Base-by-base conservation (phyloP, 2,797 vertebrate genomes). In the Lutjanus argentimaculatus region DNA sequence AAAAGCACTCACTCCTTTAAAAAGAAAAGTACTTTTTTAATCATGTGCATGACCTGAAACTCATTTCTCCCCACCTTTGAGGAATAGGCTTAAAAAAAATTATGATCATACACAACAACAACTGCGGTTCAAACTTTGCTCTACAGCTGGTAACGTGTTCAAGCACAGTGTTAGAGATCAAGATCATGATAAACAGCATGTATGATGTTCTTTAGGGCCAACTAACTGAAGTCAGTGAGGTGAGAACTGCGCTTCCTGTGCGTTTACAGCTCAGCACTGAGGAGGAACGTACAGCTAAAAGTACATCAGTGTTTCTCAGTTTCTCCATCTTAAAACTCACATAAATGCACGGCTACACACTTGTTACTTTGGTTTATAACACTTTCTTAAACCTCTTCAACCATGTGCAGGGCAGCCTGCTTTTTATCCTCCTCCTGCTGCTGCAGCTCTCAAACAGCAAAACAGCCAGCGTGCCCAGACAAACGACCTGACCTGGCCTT, bases 241-340 rank as follows among this genome's bases (percentile, higher is more conserved):
- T 91, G 93, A 92, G 88, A 95, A 82, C 72, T 88, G 63, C 92
- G 67, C 92, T 96, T 95, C 93, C 94, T 94, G 94, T 93, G 78
- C 42, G 25, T 64, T 25, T 51, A 40, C 25, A 81, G 59, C 10
- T 70, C 30, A 62, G 65, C 53, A 10, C 52, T 30, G 72, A 87
- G 45, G 64, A 84, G 83, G 83, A 90, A 88, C 79, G 22, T n/a
- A 52, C 64, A 49, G 55, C n/a, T 48, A 19, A 52, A 81, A 43
- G 7, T 2, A 45, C 58, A 79, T 8, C 3, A 46, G 30, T 8
- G 43, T 14, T 0, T 36, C 17, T 30, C 7, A 40, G 59, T 43
- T 71, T 46, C n/a, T 22, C 7, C 22, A 1, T 55, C 2, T 30
- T 3, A 12, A 51, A 72, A 14, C 13, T 7, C 2, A 52, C 9